Percentiles rank a stretch among this genome's conserved stretches.
Conservation (phyloP, 2,888 invertebrate species). For the Xylota sylvarum region DNA sequence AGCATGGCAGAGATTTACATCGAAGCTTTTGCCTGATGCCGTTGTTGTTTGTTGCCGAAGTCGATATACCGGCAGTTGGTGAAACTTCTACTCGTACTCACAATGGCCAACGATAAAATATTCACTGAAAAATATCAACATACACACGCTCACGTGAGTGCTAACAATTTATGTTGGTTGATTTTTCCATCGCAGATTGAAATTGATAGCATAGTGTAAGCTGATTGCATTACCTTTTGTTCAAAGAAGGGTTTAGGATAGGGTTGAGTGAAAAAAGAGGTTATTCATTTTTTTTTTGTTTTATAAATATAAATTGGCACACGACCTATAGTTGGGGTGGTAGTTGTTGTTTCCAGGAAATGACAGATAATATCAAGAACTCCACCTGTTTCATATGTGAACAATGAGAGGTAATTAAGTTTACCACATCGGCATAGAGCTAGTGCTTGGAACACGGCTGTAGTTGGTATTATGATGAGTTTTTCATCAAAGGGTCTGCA, state of each 20-base stretch:
- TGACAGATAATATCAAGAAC: too few species aligned
- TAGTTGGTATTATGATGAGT: too few species aligned
- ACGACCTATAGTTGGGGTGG: background rate
- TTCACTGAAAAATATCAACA: constrained; percentile 39
- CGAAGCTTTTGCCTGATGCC: constrained; percentile 9
- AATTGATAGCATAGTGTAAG: constrained; percentile 42
- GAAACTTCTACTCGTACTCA: constrained; percentile 16
- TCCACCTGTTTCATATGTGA: too few species aligned
- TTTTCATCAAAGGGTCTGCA: too few species aligned
- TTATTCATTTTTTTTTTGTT: background rate
- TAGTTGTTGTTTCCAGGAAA: too few species aligned
- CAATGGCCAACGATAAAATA: constrained; percentile 52
- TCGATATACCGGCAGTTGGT: constrained; percentile 2
- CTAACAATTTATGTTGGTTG: constrained; percentile 46
- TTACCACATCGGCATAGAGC: too few species aligned
- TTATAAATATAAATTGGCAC: background rate
- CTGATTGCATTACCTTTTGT: constrained; percentile 32
- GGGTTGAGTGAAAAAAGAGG: background rate
- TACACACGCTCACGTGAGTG: background rate
- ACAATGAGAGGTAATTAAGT: too few species aligned
- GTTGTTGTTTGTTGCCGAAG: background rate
- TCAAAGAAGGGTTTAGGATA: background rate
- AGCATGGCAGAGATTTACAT: constrained; percentile 64
- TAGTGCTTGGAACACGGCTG: too few species aligned
- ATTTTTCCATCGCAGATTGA: constrained; percentile 47